phyloP scores from a whole-genome alignment of 2,888 invertebrate genomes.

The Tetropium fuscum region DNA sequence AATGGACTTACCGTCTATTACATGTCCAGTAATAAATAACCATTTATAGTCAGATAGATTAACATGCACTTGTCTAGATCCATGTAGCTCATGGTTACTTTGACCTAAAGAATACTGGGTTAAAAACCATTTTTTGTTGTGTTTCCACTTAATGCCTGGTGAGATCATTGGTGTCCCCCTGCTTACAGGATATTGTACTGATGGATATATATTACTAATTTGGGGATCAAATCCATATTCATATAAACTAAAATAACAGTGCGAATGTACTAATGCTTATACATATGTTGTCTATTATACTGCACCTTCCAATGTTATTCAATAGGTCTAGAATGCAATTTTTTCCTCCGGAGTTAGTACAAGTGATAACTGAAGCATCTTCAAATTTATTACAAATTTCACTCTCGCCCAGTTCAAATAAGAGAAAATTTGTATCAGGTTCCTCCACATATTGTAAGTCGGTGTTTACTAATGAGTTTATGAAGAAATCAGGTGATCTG shows the following conservation, averaged over 20 bases:
- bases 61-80: constrained; percentile 18
- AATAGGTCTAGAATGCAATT: constrained; percentile 25
- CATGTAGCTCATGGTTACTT: constrained; percentile 16
- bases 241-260: constrained; percentile 73
- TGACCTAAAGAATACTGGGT: constrained; percentile 51
- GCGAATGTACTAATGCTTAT: too few relatives aligned
- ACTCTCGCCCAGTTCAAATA: constrained; percentile 36
- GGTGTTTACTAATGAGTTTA: background rate
- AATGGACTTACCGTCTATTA: constrained; percentile 77
- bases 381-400: constrained; percentile 3
- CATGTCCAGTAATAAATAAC: constrained; percentile 82
- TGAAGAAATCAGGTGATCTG: too few relatives aligned
- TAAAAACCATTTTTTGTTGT: constrained; percentile 81
- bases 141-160: constrained; percentile 90
- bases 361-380: constrained; percentile 23
- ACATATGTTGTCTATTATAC: too few relatives aligned
- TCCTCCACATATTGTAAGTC: background rate
- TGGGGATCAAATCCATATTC: constrained; percentile 81
- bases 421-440: constrained; percentile 39
- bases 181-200: constrained; percentile 84
- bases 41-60: constrained; percentile 68
- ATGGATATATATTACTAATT: constrained; percentile 81
- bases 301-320: constrained; percentile 37
- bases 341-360: constrained; percentile 7
- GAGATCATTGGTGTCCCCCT: constrained; percentile 68